These are phyloP conservation scores for Noctua janthe DNA, from an alignment of 2,888 invertebrate species.

Conservation along the genomic window DNA sequence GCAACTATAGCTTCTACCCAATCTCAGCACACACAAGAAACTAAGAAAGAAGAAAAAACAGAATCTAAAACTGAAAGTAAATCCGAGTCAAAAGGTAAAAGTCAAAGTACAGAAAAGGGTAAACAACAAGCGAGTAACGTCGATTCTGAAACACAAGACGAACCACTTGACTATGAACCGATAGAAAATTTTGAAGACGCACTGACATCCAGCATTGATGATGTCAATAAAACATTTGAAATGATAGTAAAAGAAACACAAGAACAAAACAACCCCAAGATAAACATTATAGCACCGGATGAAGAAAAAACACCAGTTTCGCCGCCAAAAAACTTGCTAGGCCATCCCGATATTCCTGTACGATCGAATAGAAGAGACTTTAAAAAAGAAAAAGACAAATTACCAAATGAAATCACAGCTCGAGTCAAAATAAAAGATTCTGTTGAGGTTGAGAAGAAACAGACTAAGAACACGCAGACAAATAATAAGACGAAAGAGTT, in stretches of 20 bases:
- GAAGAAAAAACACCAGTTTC: conserved; percentile 79
- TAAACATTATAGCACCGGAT: conserved; percentile 79
- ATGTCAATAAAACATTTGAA: conserved; percentile 86
- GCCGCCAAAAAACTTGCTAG: conserved; percentile 90
- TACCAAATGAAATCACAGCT: conserved; percentile 82
- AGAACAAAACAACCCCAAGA: conserved; percentile 77
- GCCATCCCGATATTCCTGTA: conserved; percentile 89
- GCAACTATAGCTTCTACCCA: conserved; percentile 52
- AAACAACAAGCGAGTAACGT: conserved; percentile 76
- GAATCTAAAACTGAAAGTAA: conserved; percentile 68
- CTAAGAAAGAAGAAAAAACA: conserved; percentile 71
- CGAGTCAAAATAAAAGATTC: conserved; percentile 86
- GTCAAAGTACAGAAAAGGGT: conserved; percentile 73
- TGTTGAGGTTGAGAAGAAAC: conserved; percentile 75
- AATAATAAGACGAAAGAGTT: conserved; percentile 74
- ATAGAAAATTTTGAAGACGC: conserved; percentile 88
- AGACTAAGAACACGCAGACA: conserved; percentile 82
- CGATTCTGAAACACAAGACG: conserved; percentile 47
- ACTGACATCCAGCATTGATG: conserved; percentile 84
- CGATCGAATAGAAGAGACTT: conserved; percentile 89
- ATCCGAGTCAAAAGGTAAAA: conserved; percentile 69
- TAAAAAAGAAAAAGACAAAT: conserved; percentile 88
- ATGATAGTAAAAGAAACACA: conserved; percentile 81
- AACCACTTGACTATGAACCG: conserved; percentile 75
- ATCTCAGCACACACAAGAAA: conserved; percentile 63